Conservation (phyloP, 2,888 invertebrate genomes). For the Hydropsyche betteni region DNA sequence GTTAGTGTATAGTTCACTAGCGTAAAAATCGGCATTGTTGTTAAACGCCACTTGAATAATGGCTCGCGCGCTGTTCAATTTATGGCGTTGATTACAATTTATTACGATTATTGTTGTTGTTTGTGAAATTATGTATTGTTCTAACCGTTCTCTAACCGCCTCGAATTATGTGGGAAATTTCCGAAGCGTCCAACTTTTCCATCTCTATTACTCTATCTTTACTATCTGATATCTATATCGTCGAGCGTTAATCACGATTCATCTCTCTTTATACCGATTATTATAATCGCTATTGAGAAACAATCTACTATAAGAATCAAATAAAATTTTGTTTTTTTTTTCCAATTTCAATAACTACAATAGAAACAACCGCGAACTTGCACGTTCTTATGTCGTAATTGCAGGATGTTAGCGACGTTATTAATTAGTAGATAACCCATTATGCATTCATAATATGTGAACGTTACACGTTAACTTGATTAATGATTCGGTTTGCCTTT, state of each 20-base stretch:
- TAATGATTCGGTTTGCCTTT: constrained; percentile 13
- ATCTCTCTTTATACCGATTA: background rate
- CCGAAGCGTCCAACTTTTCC: background rate
- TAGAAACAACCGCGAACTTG: no score
- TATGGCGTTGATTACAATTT: constrained; percentile 40
- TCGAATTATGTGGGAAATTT: constrained; percentile 34
- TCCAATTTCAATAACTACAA: no score
- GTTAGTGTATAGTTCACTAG: background rate
- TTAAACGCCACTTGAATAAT: constrained; percentile 37
- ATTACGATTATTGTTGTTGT: constrained; percentile 35
- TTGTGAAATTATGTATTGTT: constrained; percentile 34
- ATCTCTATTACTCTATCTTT: background rate
- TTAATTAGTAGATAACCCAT: background rate
- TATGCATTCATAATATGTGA: constrained; percentile 6
- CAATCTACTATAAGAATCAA: no score
- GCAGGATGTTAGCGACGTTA: background rate
- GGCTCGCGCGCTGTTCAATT: constrained; percentile 34
- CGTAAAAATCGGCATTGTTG: constrained; percentile 33
- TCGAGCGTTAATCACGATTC: constrained; percentile 19
- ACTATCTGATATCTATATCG: constrained; percentile 7
- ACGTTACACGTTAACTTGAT: background rate
- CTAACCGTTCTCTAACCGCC: constrained; percentile 26
- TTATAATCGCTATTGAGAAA: no score
- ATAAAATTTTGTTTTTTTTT: no score
- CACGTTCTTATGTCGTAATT: no score